Evolutionary conservation across 2,797 vertebrate genomes (phyloP).

Genomic region (Danio albolineatus): DNA sequence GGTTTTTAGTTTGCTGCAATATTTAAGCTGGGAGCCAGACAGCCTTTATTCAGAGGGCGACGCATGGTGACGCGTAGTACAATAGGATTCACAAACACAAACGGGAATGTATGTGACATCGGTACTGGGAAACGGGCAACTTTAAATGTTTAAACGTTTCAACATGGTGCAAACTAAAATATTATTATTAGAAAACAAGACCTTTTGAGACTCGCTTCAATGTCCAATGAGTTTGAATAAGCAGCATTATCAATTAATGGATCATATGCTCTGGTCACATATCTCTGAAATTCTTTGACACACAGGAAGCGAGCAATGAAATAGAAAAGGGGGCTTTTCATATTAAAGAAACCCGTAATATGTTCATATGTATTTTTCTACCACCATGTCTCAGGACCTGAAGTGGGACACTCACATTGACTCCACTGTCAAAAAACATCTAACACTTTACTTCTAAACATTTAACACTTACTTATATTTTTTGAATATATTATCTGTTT

Average conservation of each 20-base stretch:
- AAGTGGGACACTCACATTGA: too few relatives aligned
- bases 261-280: not conserved
- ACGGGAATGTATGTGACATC: slow-evolving; percentile 57
- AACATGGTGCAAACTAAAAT: not conserved
- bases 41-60: slow-evolving; percentile 85
- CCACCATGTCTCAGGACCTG: too few relatives aligned
- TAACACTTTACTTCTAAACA: too few relatives aligned
- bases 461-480: too few relatives aligned
- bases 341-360: not conserved
- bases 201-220: not conserved
- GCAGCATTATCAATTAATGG: not conserved
- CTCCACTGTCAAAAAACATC: too few relatives aligned
- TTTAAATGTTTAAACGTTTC: slow-evolving; percentile 32
- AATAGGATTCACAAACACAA: slow-evolving; percentile 72
- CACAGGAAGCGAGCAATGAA: not conserved
- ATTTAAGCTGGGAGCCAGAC: slow-evolving; percentile 88
- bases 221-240: not conserved
- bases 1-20: slow-evolving; percentile 87
- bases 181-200: not conserved
- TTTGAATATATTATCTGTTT: too few relatives aligned
- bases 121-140: slow-evolving; percentile 22
- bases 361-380: not conserved
- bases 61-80: slow-evolving; percentile 76
- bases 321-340: not conserved
- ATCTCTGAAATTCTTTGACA: not conserved